Conservation (phyloP, 2,888 invertebrate genomes). For the Cylloceria caligata region DNA sequence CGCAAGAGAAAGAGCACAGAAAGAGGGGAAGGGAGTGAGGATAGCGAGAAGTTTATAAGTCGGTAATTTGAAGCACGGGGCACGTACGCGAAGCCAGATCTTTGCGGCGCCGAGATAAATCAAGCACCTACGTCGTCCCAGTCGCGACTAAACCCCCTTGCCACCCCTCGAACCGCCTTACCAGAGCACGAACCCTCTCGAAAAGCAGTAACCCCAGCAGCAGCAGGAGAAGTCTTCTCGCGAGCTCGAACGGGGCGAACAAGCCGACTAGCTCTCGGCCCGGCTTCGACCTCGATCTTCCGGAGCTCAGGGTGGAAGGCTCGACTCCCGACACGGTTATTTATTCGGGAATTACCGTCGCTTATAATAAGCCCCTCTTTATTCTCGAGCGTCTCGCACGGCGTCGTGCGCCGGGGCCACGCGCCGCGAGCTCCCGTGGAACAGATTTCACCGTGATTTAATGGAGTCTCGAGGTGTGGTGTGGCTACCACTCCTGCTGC, state of each 20-base stretch:
- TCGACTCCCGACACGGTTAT: conserved; percentile 80
- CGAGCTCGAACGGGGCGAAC: conserved; percentile 31
- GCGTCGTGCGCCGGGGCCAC: conserved; percentile 63
- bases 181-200: conserved; percentile 64
- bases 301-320: conserved; percentile 52
- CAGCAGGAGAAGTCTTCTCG: conserved; percentile 36
- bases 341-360: conserved; percentile 84
- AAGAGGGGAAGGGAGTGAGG: conserved; percentile 43
- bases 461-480: conserved; percentile 77
- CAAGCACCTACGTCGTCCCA: conserved; percentile 80
- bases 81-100: conserved; percentile 84
- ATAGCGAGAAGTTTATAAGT: conserved; percentile 83
- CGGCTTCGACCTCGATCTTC: conserved; percentile 77
- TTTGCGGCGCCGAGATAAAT: conserved; percentile 84
- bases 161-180: conserved; percentile 62
- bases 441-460: conserved; percentile 84
- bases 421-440: conserved; percentile 76
- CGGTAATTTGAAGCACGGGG: conserved; percentile 84
- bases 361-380: conserved; percentile 84
- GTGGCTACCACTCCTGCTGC: conserved; percentile 61
- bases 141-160: conserved; percentile 59
- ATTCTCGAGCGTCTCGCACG: conserved; percentile 77
- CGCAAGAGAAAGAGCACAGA: conserved; percentile 52
- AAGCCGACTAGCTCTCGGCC: conserved; percentile 37
- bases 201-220: conserved; percentile 54